Base-by-base conservation (phyloP, 2,888 invertebrate species). In the Stenoptilia bipunctidactyla region DNA sequence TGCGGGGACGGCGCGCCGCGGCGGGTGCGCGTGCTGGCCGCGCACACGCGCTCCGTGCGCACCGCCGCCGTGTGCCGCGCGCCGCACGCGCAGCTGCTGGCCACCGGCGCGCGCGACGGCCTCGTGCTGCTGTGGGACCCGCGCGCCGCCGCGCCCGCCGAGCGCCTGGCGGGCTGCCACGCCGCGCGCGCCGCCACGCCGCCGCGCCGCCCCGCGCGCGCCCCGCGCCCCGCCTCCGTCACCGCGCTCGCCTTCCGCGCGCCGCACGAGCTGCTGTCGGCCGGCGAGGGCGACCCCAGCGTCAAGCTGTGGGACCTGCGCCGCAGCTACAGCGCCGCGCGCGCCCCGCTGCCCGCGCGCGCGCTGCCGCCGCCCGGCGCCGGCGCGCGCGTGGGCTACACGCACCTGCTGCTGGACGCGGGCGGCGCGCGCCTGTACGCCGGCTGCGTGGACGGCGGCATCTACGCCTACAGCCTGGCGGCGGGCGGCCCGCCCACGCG, bases 41-140 rank as follows among this genome's bases (percentile, higher is more conserved):
- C 90, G 0, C 96, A 96, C 67, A 88, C 89, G 0, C 86, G 91
- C 42, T 94, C 94, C 10, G 92, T 97, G 0, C 94, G 94, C 69
- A 91, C 92, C 1, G 91, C 91, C 0, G 90, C 89, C 1, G 92
- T 93, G 59, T 85, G 90, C 8, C 89, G 89, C 36, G 72, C 85
- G 5, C 91, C 91, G 74, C 66, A 86, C 51, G 89, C 88, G 40
- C 13, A 30, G 6, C n/a, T 94, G 1, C 94, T 96, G 77, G 94
- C 94, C 1, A 93, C 94, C 0, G 96, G 96, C 13, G 92, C 93
- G 0, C 82, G 96, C 25, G 96, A 97, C 73, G 96, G 96, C 0
- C 90, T 90, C 51, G 91, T 96, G 13, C 88, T 93, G 52, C 65
- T 96, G 13, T 96, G 96, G 96, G 97, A 96, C 62, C 87, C 86